Evolutionary conservation across 2,113 vertebrate genomes (phyloP).

Genomic region (Bagarius yarrelli): DNA sequence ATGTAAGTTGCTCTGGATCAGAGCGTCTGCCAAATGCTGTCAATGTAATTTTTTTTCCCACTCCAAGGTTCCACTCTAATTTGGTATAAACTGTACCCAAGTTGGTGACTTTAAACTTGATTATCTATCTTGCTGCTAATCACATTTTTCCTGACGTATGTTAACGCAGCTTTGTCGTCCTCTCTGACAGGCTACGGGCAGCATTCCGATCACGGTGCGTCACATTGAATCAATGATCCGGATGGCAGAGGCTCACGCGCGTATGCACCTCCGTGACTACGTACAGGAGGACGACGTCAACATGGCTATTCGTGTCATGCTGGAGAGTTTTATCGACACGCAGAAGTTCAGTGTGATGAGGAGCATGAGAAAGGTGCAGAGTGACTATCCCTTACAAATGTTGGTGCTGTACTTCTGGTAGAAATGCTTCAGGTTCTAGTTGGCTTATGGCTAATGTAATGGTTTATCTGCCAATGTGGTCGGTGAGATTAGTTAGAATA

Average conservation of each 20-base stretch:
- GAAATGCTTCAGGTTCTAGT: background rate
- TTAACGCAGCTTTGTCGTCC: background rate
- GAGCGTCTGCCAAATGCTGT: no score
- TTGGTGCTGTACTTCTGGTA: background rate
- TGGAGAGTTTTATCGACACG: conserved; percentile 98
- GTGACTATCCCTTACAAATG: no score
- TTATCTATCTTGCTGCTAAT: background rate
- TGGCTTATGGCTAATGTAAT: background rate
- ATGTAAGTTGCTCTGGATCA: no score
- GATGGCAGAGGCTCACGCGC: conserved; percentile 94
- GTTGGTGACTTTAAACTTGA: background rate
- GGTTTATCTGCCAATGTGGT: background rate
- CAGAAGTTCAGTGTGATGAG: conserved; percentile 98
- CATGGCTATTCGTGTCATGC: conserved; percentile 98
- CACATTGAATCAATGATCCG: conserved; percentile 99
- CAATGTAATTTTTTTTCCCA: no score
- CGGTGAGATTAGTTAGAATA: background rate
- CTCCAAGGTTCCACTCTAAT: no score
- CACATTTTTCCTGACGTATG: background rate
- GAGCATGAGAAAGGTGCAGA: conserved; percentile 90
- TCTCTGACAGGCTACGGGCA: conserved; percentile 83
- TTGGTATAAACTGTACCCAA: no score
- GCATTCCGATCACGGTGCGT: conserved; percentile 95
- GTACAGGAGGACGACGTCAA: conserved; percentile 95
- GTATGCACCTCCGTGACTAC: conserved; percentile 92